phyloP scores from a whole-genome alignment of 2,113 vertebrate genomes.

The Naja naja region DNA sequence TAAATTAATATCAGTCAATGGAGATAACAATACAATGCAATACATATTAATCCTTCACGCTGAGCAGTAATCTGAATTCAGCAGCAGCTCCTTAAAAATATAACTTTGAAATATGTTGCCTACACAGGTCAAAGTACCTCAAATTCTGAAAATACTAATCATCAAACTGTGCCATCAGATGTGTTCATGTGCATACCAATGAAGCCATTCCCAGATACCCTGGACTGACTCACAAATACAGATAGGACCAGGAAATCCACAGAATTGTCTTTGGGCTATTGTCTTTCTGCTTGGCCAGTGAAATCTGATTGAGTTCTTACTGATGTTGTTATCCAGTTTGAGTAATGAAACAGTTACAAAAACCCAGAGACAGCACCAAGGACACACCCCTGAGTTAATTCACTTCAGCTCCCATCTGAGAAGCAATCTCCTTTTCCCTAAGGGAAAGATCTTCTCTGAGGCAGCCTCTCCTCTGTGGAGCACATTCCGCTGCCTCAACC shows the following conservation, averaged over 20 bases:
- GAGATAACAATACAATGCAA: slow-evolving; percentile 15
- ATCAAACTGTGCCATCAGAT: background rate
- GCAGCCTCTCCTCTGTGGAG: background rate
- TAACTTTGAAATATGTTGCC: background rate
- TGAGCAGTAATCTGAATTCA: background rate
- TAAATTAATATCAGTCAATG: slow-evolving; percentile 36
- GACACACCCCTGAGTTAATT: background rate
- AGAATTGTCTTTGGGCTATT: background rate
- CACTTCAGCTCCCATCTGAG: background rate
- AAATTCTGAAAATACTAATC: background rate
- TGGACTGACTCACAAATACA: background rate
- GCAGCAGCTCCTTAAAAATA: background rate
- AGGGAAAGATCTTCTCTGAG: background rate
- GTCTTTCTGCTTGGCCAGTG: background rate
- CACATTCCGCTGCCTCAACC: background rate
- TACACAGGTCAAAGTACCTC: background rate
- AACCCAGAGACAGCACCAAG: too few species aligned
- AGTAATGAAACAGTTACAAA: too few species aligned
- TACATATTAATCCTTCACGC: background rate
- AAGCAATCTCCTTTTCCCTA: background rate
- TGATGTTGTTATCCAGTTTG: background rate
- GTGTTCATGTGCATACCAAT: background rate
- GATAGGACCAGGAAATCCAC: background rate
- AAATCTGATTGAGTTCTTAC: background rate
- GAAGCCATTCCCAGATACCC: background rate